Conservation (phyloP, 2,888 invertebrate species). For the Apamea anceps region DNA sequence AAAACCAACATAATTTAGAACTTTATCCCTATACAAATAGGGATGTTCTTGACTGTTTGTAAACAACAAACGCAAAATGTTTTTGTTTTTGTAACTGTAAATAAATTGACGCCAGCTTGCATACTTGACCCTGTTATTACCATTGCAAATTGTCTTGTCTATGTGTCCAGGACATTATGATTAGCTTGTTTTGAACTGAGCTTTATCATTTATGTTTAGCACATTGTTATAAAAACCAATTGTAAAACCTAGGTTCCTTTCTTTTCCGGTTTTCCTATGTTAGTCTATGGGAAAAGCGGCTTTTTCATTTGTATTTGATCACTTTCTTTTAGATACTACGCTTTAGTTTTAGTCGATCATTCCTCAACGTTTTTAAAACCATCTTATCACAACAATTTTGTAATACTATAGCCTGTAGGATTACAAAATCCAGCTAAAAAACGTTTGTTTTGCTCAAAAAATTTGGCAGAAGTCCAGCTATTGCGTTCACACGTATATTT, state of each 20-base stretch:
- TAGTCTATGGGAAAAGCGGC: background rate
- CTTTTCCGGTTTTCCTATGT: background rate
- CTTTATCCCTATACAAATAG: constrained; percentile 43
- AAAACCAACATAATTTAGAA: constrained; percentile 28
- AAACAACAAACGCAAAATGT: constrained; percentile 47
- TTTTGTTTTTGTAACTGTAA: constrained; percentile 61
- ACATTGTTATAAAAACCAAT: background rate
- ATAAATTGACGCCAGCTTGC: constrained; percentile 63
- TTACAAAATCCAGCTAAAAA: constrained; percentile 39
- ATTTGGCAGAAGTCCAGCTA: constrained; percentile 72
- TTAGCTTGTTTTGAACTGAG: constrained; percentile 17
- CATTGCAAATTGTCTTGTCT: constrained; percentile 66
- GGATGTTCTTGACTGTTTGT: constrained; percentile 16
- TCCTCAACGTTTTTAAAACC: background rate
- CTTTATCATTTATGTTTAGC: background rate
- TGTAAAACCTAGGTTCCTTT: background rate
- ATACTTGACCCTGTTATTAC: constrained; percentile 75
- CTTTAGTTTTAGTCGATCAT: background rate
- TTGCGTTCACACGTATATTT: constrained; percentile 64
- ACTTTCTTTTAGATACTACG: background rate
- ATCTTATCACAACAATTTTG: background rate
- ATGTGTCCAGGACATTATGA: constrained; percentile 40
- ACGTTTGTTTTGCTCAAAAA: constrained; percentile 53
- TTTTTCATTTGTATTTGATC: background rate
- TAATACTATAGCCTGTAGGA: constrained; percentile 4